A percentile compares a stretch with the other conserved stretches of the same genome.
Evolutionary conservation across 2,113 vertebrate genomes (phyloP).

Genomic region (Cichladusa arquata): DNA sequence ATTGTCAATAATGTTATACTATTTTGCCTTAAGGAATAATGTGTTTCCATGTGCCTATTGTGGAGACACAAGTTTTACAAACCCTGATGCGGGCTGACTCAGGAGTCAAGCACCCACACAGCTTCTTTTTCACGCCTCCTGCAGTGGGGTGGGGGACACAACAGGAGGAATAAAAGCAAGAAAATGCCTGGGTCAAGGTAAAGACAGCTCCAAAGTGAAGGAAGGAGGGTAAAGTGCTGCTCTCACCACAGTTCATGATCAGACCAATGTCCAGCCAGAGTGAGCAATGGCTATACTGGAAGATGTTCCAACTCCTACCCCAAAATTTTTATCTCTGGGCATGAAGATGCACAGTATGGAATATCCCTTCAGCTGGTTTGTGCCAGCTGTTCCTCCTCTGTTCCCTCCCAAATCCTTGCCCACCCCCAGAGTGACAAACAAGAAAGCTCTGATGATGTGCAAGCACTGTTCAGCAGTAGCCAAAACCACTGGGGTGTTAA

Average conservation of each 20-base stretch:
- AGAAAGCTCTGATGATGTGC: not conserved
- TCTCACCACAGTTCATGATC: accelerated
- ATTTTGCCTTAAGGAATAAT: not conserved
- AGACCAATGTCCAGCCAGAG: accelerated
- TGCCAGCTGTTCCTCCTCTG: not conserved
- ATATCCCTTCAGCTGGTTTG: accelerated
- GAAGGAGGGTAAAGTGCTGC: not conserved
- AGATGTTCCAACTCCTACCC: not conserved
- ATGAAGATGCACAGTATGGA: not conserved
- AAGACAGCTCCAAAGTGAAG: not conserved
- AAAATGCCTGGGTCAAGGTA: not conserved
- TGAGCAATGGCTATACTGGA: not conserved
- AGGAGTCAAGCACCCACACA: not conserved
- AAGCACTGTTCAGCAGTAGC: not conserved
- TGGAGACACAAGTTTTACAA: not conserved
- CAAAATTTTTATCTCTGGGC: not conserved
- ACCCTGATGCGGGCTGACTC: not conserved
- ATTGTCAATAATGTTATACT: not conserved
- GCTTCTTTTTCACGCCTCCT: not conserved
- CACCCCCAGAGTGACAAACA: not conserved
- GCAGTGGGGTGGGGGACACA: not conserved
- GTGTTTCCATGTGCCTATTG: not conserved
- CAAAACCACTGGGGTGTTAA: not conserved
- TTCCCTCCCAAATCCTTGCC: not conserved
- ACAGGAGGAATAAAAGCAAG: not conserved